A percentile compares a stretch with the other conserved stretches of the same genome.
phyloP scores from a whole-genome alignment of 2,113 vertebrate genomes.

The Copsychus sechellarum region DNA sequence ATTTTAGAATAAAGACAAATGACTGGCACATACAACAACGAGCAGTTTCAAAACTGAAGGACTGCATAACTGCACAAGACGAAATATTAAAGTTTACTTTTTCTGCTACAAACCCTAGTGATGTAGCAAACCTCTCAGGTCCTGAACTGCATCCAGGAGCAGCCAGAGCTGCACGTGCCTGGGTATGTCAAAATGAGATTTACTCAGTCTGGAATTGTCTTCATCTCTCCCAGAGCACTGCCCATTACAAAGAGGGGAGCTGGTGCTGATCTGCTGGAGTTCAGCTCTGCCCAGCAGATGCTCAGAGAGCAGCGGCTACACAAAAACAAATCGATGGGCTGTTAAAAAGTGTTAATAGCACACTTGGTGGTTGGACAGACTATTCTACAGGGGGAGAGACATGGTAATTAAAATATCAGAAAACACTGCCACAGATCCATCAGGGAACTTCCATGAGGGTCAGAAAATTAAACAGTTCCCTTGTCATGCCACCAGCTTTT shows the following conservation, averaged over 20 bases:
- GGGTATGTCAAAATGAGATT: background rate
- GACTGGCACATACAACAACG: background rate
- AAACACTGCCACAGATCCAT: background rate
- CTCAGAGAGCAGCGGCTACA: background rate
- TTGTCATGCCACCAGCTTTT: background rate
- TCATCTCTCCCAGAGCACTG: rapidly evolving
- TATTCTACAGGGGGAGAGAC: background rate
- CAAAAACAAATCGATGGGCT: background rate
- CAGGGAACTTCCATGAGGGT: background rate
- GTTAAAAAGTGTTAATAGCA: background rate
- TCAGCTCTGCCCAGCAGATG: background rate
- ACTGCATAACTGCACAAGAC: rapidly evolving
- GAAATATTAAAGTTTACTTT: background rate
- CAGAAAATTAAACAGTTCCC: background rate
- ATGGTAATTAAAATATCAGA: background rate
- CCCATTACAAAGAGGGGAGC: rapidly evolving
- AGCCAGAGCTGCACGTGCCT: background rate
- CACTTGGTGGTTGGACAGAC: background rate
- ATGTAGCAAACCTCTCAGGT: background rate
- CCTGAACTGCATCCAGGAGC: background rate
- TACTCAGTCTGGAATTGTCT: background rate
- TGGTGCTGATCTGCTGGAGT: background rate
- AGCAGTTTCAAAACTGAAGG: background rate
- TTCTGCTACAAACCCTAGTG: background rate
- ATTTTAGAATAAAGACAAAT: background rate